Evolutionary conservation across 2,113 vertebrate genomes (phyloP).

Genomic region (Cacatua alba): DNA sequence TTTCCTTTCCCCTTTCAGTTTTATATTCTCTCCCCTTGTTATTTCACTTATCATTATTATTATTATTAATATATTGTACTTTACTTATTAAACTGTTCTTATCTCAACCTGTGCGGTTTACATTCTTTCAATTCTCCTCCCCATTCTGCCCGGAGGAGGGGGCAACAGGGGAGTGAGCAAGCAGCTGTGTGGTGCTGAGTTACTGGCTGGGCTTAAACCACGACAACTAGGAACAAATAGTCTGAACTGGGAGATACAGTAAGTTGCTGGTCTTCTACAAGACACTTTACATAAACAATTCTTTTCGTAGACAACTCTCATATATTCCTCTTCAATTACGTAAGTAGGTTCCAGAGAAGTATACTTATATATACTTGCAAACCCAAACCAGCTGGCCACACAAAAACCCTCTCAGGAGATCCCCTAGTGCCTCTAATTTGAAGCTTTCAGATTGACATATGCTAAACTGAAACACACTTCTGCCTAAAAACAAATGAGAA

Average conservation of each 20-base stretch:
- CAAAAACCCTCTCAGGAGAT: not conserved
- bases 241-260: not conserved
- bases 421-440: not conserved
- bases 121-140: not conserved
- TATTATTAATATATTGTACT: not conserved
- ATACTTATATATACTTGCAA: not conserved
- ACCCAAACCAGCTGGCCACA: not conserved
- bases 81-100: not conserved
- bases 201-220: not conserved
- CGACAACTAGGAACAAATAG: not conserved
- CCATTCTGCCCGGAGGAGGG: not conserved
- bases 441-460: not conserved
- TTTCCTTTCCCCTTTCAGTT: not conserved
- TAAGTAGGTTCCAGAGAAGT: not conserved
- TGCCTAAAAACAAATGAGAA: not conserved
- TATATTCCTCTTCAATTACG: not conserved
- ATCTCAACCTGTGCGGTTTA: not conserved
- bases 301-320: not conserved
- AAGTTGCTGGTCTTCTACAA: not conserved
- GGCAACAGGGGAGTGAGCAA: not conserved
- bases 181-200: not conserved
- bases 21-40: not conserved
- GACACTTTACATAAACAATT: not conserved
- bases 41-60: not conserved
- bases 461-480: not conserved